Percentiles rank a stretch among this genome's conserved stretches.
These are phyloP conservation scores for Xiphophorus couchianus DNA, from an alignment of 2,113 vertebrate genomes.

Conservation along the genomic window DNA sequence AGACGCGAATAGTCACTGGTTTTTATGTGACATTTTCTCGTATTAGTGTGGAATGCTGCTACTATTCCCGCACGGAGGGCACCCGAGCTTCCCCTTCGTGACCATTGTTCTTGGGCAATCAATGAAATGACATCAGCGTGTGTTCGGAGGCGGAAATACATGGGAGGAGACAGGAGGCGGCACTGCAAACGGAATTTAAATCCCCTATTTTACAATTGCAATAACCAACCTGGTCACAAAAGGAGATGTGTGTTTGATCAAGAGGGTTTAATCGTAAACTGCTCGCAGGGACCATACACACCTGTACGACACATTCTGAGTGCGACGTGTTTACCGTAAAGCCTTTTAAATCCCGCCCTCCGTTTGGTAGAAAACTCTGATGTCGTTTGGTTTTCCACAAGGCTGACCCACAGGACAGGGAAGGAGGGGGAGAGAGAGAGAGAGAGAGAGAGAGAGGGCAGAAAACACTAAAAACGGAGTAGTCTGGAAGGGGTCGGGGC, in stretches of 20 bases:
- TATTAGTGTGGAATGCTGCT: constrained; percentile 47
- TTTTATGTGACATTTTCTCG: constrained; percentile 18
- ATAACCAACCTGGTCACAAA: not conserved
- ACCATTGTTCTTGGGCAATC: constrained; percentile 73
- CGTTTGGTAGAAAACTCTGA: constrained; percentile 66
- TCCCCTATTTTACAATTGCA: not conserved
- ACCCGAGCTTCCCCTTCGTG: constrained; percentile 44
- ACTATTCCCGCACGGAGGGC: constrained; percentile 44
- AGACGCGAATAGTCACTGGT: not conserved
- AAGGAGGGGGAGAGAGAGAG: constrained; percentile 58
- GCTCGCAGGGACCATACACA: constrained; percentile 15
- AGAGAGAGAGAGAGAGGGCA: constrained; percentile 41
- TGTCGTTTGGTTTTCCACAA: constrained; percentile 65
- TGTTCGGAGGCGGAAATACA: constrained; percentile 25
- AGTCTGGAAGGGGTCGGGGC: constrained; percentile 29
- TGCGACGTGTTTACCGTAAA: constrained; percentile 68
- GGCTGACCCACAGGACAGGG: constrained; percentile 68
- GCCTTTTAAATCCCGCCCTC: constrained; percentile 63
- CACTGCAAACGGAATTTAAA: constrained; percentile 15
- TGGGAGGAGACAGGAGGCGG: constrained; percentile 43
- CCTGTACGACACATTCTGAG: constrained; percentile 40
- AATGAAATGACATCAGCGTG: constrained; percentile 65
- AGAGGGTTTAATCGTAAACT: not conserved
- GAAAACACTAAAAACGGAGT: constrained; percentile 43
- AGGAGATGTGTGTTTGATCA: not conserved